Evolutionary conservation across 2,888 invertebrate genomes (phyloP), one percentile per base, ranked within the genome.

Genomic region (Nephrocerus scutellatus): DNA sequence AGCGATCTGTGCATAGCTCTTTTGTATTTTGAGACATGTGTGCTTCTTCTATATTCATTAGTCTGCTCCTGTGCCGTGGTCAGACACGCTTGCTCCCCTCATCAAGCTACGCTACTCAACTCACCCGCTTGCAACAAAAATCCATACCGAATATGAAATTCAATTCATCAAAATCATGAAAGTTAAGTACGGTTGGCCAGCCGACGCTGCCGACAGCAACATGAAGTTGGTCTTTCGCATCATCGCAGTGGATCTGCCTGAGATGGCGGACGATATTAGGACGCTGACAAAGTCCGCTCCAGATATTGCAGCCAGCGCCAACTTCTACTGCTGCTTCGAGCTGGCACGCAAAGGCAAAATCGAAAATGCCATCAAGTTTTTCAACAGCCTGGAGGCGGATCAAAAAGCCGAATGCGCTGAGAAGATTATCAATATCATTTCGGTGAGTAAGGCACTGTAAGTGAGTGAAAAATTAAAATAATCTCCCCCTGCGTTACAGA

Each of bases 81-180:
- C 66, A 0, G 62, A 64, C 1, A 45, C 52, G 2, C 43, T 66
- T 2, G 47, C 52, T 1, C 58, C 67, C 1, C 50, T 69, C 1
- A 50, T 64, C 3, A 59, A 59, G 43, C 40, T 67, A 4, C 58
- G 66, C n/a, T 55, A 56, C 30, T 66, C 67, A 2, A 63, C 63
- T 15, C 67, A 69, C 53, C 64, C 66, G 1, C 37, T 67, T 21
- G 63, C 67, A 6, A 41, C 53, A 2, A 62, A 63, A 44, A 68
- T 69, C 21, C 59, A 56, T 34, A 57, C 57, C 2, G 63, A 66
- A 48, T 64, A 62, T 39, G 66, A 68, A 42, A 56, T 62, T 21
- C 68, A 69, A 52, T 58, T 59, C 7, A 63, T 69, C 6, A 68
- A 68, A 53, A 63, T 67, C 12, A 62, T 69, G 56, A 65, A 66